These are phyloP conservation scores for Agrotis exclamationis DNA, from an alignment of 2,888 invertebrate species.

Conservation along the genomic window DNA sequence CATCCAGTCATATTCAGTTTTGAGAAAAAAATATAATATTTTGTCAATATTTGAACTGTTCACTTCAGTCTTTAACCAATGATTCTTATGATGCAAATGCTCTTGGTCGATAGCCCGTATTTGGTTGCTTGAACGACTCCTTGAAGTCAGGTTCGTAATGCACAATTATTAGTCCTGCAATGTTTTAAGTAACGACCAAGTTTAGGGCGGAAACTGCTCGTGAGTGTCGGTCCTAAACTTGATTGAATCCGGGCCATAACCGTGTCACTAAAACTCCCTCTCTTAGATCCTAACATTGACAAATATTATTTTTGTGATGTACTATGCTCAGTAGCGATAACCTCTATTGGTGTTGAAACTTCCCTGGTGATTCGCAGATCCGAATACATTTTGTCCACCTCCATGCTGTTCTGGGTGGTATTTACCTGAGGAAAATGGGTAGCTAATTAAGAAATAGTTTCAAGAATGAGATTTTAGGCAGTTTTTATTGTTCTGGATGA, in stretches of 20 bases:
- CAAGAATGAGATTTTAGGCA: neutral
- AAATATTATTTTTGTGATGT: conserved; percentile 11
- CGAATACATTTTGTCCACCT: conserved; percentile 46
- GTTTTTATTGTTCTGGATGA: neutral
- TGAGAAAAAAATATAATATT: neutral
- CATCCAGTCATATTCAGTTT: conserved; percentile 23
- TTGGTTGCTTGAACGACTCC: no score
- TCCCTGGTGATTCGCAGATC: conserved; percentile 69
- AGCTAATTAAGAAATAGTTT: neutral
- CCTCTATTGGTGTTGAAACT: conserved; percentile 77
- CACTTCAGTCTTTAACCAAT: neutral
- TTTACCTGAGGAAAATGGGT: conserved; percentile 67
- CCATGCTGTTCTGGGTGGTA: conserved; percentile 74
- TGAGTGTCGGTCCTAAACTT: no score
- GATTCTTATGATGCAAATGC: no score
- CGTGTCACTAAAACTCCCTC: neutral
- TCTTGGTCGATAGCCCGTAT: no score
- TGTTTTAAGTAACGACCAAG: no score
- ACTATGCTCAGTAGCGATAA: conserved; percentile 68
- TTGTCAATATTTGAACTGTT: conserved; percentile 47
- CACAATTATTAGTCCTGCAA: no score
- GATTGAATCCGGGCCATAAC: no score
- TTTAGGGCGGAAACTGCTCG: no score
- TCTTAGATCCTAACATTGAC: conserved; percentile 26
- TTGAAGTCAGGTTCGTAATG: no score